Evolutionary conservation across 2,113 vertebrate genomes (phyloP).

Genomic region (Corynorhinus townsendii): DNA sequence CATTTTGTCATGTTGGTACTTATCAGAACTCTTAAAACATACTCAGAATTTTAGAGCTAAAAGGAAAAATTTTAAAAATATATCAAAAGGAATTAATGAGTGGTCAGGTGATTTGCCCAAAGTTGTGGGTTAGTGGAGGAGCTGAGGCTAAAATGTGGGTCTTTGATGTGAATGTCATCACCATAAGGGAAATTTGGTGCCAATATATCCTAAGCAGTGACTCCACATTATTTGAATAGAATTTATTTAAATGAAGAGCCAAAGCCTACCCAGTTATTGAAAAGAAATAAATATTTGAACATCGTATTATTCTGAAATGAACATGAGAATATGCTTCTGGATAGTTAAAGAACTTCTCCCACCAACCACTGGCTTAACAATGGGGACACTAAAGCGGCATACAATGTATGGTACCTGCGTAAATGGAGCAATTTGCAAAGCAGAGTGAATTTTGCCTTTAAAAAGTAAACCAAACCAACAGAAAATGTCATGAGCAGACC

Average conservation of each 20-base stretch:
- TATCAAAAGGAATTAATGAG: slow-evolving; percentile 48
- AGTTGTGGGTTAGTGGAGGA: slow-evolving; percentile 10
- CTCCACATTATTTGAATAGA: slow-evolving; percentile 69
- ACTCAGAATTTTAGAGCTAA: slow-evolving; percentile 39
- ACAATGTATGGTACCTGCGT: not conserved
- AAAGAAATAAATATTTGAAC: slow-evolving; percentile 79
- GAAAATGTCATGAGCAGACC: slow-evolving; percentile 21
- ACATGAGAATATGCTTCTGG: slow-evolving; percentile 63
- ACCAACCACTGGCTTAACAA: slow-evolving; percentile 42
- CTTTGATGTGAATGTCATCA: not conserved
- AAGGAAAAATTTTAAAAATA: slow-evolving; percentile 37
- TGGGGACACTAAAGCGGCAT: not conserved
- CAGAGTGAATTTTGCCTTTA: slow-evolving; percentile 55
- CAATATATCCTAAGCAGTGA: slow-evolving; percentile 73
- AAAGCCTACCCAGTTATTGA: slow-evolving; percentile 61
- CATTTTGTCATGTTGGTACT: slow-evolving; percentile 29
- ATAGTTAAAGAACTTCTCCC: slow-evolving; percentile 62
- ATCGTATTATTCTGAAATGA: slow-evolving; percentile 71
- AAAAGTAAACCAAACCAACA: slow-evolving; percentile 35
- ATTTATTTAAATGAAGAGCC: slow-evolving; percentile 72
- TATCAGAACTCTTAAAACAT: slow-evolving; percentile 55
- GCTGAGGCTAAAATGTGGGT: not conserved
- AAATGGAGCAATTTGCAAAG: slow-evolving; percentile 66
- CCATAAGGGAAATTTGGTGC: slow-evolving; percentile 54
- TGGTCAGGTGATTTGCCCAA: not conserved